phyloP scores from a whole-genome alignment of 2,888 invertebrate genomes.

The Idaea aversata region DNA sequence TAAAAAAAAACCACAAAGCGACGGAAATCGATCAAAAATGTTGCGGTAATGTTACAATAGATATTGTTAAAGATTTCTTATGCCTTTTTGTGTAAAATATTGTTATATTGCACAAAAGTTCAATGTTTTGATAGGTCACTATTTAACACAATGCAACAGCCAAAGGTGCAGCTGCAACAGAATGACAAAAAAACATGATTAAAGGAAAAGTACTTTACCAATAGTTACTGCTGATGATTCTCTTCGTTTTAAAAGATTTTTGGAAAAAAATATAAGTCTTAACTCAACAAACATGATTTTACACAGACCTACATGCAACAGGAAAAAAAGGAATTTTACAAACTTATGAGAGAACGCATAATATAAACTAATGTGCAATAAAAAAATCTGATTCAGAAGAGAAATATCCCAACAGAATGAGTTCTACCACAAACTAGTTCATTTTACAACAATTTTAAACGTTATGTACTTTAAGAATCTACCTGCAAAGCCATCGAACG shows the following conservation, averaged over 20 bases:
- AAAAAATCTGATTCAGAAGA: not conserved
- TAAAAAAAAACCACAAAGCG: constrained; percentile 39
- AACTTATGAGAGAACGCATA: not conserved
- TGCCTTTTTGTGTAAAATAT: constrained; percentile 21
- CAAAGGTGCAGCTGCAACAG: not conserved
- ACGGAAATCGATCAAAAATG: constrained; percentile 46
- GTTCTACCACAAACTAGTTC: not conserved
- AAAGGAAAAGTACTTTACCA: not conserved
- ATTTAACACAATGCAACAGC: not conserved
- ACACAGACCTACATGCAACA: too few relatives aligned
- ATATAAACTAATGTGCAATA: not conserved
- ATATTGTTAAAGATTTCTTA: constrained; percentile 8
- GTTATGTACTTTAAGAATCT: constrained; percentile 19
- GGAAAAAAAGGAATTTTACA: too few relatives aligned
- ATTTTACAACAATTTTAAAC: not conserved
- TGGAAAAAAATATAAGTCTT: not conserved
- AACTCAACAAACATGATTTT: too few relatives aligned
- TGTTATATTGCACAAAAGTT: constrained; percentile 19
- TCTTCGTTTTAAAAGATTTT: not conserved
- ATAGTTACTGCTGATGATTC: too few relatives aligned
- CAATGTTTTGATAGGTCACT: not conserved
- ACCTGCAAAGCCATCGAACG: constrained; percentile 47
- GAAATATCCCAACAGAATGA: not conserved
- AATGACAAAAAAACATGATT: not conserved
- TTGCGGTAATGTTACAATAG: constrained; percentile 23